Base-by-base conservation (phyloP, 2,888 invertebrate genomes). In the Agelastica alni region DNA sequence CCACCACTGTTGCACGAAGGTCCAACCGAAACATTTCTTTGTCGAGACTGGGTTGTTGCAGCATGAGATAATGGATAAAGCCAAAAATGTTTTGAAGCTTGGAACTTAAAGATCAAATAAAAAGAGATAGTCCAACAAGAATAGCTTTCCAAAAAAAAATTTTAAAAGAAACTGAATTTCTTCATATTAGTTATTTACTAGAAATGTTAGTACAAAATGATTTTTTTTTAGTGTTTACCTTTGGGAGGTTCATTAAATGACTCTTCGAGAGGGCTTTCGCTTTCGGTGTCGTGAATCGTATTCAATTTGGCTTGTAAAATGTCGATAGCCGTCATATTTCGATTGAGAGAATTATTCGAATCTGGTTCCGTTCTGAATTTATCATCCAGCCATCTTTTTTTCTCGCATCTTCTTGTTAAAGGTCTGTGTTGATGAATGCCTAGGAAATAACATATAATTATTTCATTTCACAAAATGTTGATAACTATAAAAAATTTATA, bases 241-340 rank as follows among this genome's bases (percentile, higher is more conserved):
- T 56, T 54, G 2, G 10, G 9, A 13, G 30, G 39, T 13, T 14
- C 12, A 37, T 28, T 37, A n/a, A 42, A 48, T 5, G 44, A 2
- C 18, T 59, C 56, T 39, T 62, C 65, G 43, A 63, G 66, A 2
- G 65, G 58, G 12, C 47, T 46, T 51, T 62, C 64, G 41, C 64
- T 67, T 2, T 63, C 59, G 10, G 51, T 44, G 49, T 69, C 68
- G 34, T 53, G 55, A 51, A 69, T 68, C 0, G 67, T 56, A 28
- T 65, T 56, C 22, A 69, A 42, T 55, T 67, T 66, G 2, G 42
- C 59, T 44, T 65, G 60, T 5, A 67, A 36, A 14, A 47, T 49
- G 14, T 62, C 61, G 17, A 64, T 57, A 37, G 59, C 62, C 30
- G 47, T 58, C 5, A 51, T 14, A 46, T n/a, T 3, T 46, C 30